A percentile compares a stretch with the other conserved stretches of the same genome.
Conservation (phyloP, 1,140 invertebrate genomes). For the Trialeurodes vaporariorum region DNA sequence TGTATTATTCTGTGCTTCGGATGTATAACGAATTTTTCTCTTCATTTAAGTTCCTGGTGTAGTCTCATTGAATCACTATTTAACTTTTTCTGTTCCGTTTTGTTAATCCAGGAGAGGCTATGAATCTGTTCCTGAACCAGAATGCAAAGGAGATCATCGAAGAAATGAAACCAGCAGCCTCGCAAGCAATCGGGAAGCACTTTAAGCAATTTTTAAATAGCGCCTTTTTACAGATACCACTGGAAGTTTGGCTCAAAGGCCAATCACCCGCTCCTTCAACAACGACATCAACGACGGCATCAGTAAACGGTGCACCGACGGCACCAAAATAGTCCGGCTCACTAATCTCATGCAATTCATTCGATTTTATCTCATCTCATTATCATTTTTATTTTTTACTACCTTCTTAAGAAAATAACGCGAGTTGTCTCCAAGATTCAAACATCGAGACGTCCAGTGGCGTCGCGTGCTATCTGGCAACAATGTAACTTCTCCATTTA, state of each 20-base stretch:
- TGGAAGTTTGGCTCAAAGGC: constrained; percentile 59
- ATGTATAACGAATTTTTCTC: neutral
- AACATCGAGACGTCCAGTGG: too few relatives aligned
- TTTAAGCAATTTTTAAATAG: constrained; percentile 63
- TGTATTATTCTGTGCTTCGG: too few relatives aligned
- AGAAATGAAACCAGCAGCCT: constrained; percentile 68
- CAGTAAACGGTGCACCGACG: too few relatives aligned
- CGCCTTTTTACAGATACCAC: constrained; percentile 60
- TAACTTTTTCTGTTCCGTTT: too few relatives aligned
- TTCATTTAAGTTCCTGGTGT: neutral
- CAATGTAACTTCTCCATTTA: too few relatives aligned
- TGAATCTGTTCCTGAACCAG: constrained; percentile 74
- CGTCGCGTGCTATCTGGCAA: too few relatives aligned
- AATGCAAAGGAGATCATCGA: constrained; percentile 71
- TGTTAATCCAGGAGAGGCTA: constrained; percentile 49
- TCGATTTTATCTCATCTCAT: too few relatives aligned
- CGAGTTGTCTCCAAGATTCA: too few relatives aligned
- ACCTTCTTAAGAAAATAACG: too few relatives aligned
- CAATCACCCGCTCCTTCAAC: neutral
- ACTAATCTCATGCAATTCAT: too few relatives aligned
- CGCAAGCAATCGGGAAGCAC: constrained; percentile 57
- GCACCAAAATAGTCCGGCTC: too few relatives aligned
- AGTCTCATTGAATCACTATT: neutral
- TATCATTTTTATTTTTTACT: too few relatives aligned
- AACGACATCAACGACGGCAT: neutral